Base-by-base conservation (phyloP, 2,113 vertebrate genomes). In the Entelurus aequoreus region DNA sequence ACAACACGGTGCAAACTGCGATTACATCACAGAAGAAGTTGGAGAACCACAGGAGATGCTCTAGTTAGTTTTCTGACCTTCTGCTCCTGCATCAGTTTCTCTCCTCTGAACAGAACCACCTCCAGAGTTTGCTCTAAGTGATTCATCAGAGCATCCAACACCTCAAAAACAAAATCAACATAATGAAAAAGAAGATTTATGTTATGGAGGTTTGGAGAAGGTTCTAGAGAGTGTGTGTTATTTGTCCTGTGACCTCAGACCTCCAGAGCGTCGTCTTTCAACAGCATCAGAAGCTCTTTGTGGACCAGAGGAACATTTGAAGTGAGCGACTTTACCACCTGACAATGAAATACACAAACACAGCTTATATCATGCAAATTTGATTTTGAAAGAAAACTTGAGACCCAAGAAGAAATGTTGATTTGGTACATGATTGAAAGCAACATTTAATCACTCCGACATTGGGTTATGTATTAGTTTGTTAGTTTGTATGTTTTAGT, bases 181-280 rank as follows among this genome's bases (percentile, higher is more conserved):
- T n/a, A 46, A 46, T 46, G 10, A 46, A 5, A 11, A 46, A 42
- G 40, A 42, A 46, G 42, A 46, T 46, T 12, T 46, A 46, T 46
- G 40, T 42, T 42, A 11, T 9, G 42, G 10, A 46, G 0, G 2
- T 12, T 46, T 1, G 42, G 42, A 46, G 12, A 46, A 46, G 3
- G 40, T 42, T 42, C 14, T n/a, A 11, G 48, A 48, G 10, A 42
- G 3, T 42, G 10, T 46, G 42, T 46, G 10, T 46, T 46, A 46
- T 46, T 46, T 4, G 9, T 46, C 42, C 10, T 4, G 1, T 44
- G 46, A 21, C 7, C 12, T 54, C 83, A 91, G 89, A 98, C 95
- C 94, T 98, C 95, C 77, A 98, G 78, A 66, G 94, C 92, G 38
- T 97, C 93, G 60, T 98, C 95, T 74, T 98, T 93, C 81, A 98